Base-by-base conservation (phyloP, 2,113 vertebrate species). In the Lagenorhynchus albirostris region DNA sequence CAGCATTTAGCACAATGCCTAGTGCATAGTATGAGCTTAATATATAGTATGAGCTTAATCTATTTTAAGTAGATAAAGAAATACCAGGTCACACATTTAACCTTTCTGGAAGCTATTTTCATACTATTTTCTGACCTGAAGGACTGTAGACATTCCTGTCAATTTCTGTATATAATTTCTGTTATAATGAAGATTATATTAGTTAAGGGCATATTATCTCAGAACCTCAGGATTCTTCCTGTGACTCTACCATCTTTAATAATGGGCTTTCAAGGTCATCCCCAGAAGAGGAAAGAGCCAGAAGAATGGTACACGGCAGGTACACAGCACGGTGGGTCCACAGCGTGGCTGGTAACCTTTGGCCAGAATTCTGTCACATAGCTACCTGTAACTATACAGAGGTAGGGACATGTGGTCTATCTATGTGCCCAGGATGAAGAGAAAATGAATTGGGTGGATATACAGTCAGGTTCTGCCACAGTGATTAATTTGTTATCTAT, bases 311-410 rank as follows among this genome's bases (percentile, higher is more conserved):
- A 74, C 4, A 15, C 6, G 12, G 23, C 15, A 38, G 15, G 15
- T 4, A 4, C 26, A 50, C 2, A n/a, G 10, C 8, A 26, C 3
- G 1, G 26, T 4, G 33, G 20, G n/a, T 15, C 3, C 12, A 6
- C 4, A n/a, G 21, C 20, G 17, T 8, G 2, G 1, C 12, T 20
- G 31, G 6, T 33, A 26, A 25, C 0, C 2, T 21, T 23, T 10
- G 55, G 41, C n/a, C 76, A 62, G 9, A 14, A 76, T 60, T 89
- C 25, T 14, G 23, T 47, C 82, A 70, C 36, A 47, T 11, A 44
- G 65, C 33, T 18, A 44, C 36, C 6, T 31, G 6, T 36, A 36
- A 88, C 7, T 47, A 18, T 1, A 47, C 6, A 50, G 38, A 71
- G 38, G 13, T 50, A 71, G 31, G 2, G 20, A 65, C 82, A 38